Evolutionary conservation across 1,140 invertebrate genomes (phyloP).

Genomic region (Megalopta genalis): DNA sequence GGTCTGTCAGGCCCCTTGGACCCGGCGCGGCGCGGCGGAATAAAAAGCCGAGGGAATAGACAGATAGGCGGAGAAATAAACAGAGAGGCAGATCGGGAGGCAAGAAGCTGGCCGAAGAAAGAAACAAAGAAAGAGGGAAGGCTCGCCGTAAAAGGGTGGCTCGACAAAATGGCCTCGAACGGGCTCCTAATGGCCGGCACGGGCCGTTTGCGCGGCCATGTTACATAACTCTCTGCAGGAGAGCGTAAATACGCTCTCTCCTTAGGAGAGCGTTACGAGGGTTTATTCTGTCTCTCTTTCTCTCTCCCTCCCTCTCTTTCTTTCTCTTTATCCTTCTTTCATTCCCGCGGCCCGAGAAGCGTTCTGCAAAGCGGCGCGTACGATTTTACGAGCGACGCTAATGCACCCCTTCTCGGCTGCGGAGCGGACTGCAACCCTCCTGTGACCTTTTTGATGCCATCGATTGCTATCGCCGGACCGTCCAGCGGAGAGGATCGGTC

Average conservation of each 20-base stretch:
- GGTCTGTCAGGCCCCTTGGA: no score
- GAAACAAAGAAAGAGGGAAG: background rate
- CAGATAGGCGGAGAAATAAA: no score
- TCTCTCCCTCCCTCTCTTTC: no score
- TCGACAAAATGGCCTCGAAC: conserved; percentile 47
- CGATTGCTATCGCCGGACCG: background rate
- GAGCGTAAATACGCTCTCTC: conserved; percentile 47
- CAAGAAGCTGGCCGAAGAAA: background rate
- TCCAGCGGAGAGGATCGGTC: no score
- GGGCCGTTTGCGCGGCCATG: conserved; percentile 48
- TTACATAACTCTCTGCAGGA: conserved; percentile 39
- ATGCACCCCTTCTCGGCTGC: conserved; percentile 21
- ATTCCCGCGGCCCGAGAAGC: background rate
- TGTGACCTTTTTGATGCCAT: conserved; percentile 2
- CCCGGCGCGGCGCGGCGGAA: no score
- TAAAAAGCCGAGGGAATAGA: no score
- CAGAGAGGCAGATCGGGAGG: background rate
- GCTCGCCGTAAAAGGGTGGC: conserved; percentile 32
- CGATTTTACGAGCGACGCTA: conserved; percentile 46
- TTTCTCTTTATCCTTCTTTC: no score
- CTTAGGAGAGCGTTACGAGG: conserved; percentile 49
- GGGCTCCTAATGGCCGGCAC: conserved; percentile 48
- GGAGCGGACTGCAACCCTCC: background rate
- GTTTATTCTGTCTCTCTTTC: background rate
- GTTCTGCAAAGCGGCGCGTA: conserved; percentile 34